A percentile compares a stretch with the other conserved stretches of the same genome.
Evolutionary conservation across 2,888 invertebrate species (phyloP).

Genomic region (Megastigmus dorsalis): DNA sequence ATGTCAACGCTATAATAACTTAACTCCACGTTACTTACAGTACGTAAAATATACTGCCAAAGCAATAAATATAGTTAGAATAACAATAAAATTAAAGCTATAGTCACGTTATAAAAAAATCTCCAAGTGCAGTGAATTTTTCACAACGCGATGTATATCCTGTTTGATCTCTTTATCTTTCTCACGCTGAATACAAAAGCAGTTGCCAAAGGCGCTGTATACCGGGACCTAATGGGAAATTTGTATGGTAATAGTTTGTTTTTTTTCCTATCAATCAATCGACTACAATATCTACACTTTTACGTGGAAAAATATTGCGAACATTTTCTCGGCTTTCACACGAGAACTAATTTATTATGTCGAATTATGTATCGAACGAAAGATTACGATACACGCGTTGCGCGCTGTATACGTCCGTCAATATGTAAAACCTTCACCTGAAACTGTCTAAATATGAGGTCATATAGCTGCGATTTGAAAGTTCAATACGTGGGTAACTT

Average conservation of each 20-base stretch:
- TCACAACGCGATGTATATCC: background rate
- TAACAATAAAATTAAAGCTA: constrained; percentile 20
- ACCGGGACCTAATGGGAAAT: constrained; percentile 17
- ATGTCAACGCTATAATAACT: constrained; percentile 27
- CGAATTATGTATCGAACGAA: too few species aligned
- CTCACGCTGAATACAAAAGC: constrained; percentile 23
- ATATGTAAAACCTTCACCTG: background rate
- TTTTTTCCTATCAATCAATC: too few species aligned
- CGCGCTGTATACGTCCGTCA: background rate
- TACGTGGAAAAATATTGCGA: too few species aligned
- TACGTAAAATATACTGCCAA: background rate
- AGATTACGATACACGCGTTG: too few species aligned
- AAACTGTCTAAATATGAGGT: background rate
- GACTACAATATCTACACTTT: too few species aligned
- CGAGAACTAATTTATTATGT: too few species aligned
- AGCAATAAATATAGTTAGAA: constrained; percentile 22
- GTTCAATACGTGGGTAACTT: background rate
- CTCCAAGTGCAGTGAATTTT: background rate
- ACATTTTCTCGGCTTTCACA: too few species aligned
- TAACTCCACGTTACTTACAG: background rate
- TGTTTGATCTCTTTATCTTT: constrained; percentile 3
- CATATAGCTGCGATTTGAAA: constrained; percentile 5
- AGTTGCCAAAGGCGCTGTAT: constrained; percentile 9
- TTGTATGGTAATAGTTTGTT: constrained; percentile 17
- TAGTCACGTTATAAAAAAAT: constrained; percentile 37